Conservation (phyloP, 1,140 invertebrate genomes). For the Meloidogyne floridensis region DNA sequence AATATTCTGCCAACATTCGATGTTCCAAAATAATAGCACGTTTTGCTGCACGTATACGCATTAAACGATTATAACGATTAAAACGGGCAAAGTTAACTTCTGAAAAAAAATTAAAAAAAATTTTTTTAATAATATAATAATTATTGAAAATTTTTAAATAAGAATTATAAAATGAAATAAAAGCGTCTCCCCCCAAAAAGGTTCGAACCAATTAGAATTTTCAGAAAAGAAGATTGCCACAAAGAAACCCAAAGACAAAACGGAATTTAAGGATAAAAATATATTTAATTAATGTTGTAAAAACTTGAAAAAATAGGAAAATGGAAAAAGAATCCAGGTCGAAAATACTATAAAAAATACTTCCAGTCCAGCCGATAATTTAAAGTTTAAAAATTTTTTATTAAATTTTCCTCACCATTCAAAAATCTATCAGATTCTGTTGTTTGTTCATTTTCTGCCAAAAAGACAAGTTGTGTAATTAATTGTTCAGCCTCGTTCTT, state of each 20-base stretch:
- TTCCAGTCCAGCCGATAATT: too few species aligned
- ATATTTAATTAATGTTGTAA: too few species aligned
- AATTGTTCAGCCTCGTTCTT: conserved; percentile 41
- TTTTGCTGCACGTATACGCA: conserved; percentile 31
- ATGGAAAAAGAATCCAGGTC: too few species aligned
- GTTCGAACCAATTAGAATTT: too few species aligned
- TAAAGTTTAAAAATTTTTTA: too few species aligned
- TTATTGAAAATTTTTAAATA: not conserved
- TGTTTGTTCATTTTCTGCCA: conserved; percentile 15
- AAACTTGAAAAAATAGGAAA: too few species aligned
- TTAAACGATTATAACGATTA: conserved; percentile 36
- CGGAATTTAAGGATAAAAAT: too few species aligned
- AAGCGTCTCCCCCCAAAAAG: too few species aligned
- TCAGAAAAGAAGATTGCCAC: too few species aligned
- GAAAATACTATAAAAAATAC: too few species aligned
- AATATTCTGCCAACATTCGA: conserved; percentile 28
- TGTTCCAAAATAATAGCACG: conserved; percentile 33
- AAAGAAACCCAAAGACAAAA: too few species aligned
- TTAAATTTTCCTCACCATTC: conserved; percentile 8
- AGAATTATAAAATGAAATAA: not conserved
- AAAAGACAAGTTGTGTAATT: conserved; percentile 35
- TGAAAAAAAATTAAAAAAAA: conserved; percentile 16
- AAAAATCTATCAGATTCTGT: conserved; percentile 34
- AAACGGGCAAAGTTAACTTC: conserved; percentile 31
- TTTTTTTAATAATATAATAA: not conserved